These are phyloP conservation scores for Nibea albiflora DNA, from an alignment of 2,113 vertebrate species.

Conservation along the genomic window DNA sequence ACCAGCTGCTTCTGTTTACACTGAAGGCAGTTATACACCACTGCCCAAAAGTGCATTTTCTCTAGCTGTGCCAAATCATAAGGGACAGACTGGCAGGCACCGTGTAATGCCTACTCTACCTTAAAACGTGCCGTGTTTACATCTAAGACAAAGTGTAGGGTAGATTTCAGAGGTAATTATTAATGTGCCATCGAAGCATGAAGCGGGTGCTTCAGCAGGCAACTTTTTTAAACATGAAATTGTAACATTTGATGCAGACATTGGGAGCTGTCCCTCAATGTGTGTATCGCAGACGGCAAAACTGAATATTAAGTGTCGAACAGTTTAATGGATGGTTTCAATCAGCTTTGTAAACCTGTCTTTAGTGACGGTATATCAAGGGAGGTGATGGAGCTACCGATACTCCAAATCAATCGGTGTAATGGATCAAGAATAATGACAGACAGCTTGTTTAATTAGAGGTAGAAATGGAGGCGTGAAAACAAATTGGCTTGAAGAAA, in stretches of 20 bases:
- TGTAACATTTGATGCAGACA: neutral
- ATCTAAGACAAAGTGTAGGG: neutral
- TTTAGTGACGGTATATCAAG: neutral
- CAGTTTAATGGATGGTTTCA: neutral
- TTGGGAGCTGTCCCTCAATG: neutral
- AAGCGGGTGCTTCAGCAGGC: neutral
- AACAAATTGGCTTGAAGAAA: neutral
- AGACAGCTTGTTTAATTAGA: neutral
- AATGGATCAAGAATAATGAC: conserved; percentile 8
- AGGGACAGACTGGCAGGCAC: neutral
- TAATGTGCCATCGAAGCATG: neutral
- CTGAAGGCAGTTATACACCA: neutral
- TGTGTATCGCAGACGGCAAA: neutral
- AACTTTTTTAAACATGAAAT: neutral
- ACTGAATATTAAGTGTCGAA: neutral
- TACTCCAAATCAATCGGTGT: neutral
- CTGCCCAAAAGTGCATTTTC: neutral
- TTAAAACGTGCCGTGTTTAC: neutral
- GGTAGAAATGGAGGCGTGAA: neutral
- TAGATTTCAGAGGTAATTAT: no score
- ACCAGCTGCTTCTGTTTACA: neutral
- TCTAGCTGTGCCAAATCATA: neutral
- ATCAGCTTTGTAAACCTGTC: neutral
- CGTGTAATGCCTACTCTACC: neutral
- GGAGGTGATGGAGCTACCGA: neutral